A percentile compares a stretch with the other conserved stretches of the same genome.
phyloP scores from a whole-genome alignment of 2,888 invertebrate species.

The Chrysodeixis includens region DNA sequence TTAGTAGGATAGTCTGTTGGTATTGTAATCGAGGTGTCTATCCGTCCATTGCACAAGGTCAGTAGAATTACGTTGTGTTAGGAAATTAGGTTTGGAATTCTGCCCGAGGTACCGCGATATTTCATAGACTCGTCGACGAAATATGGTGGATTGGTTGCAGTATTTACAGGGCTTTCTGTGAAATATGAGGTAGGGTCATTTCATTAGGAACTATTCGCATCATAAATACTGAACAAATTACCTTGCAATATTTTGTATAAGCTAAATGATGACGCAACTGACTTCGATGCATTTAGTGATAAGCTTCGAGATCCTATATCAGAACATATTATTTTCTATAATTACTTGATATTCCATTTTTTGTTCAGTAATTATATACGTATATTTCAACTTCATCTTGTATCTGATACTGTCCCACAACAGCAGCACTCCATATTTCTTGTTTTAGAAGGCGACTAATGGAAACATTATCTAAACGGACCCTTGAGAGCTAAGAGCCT shows the following conservation, averaged over 20 bases:
- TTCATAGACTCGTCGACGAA: conserved; percentile 7
- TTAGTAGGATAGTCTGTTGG: not conserved
- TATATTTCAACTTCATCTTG: not conserved
- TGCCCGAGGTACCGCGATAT: conserved; percentile 3
- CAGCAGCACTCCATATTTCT: not conserved
- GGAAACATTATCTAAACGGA: conserved; percentile 4
- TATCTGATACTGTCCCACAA: not conserved
- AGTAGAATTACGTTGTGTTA: not conserved
- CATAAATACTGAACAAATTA: not conserved
- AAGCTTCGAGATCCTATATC: no score
- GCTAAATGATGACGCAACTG: no score
- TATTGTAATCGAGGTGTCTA: not conserved
- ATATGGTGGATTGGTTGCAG: not conserved
- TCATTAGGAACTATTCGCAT: not conserved
- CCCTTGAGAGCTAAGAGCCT: not conserved
- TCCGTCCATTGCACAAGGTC: not conserved
- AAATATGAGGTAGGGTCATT: not conserved
- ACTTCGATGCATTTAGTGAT: no score
- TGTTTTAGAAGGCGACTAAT: not conserved
- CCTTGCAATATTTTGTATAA: not conserved
- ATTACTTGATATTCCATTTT: no score
- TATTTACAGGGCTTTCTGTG: not conserved
- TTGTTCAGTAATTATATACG: no score
- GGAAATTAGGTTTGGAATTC: conserved; percentile 6
- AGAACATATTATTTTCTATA: no score